Evolutionary conservation across 1,140 invertebrate genomes (phyloP).

Genomic region (Phymastichus coffea): DNA sequence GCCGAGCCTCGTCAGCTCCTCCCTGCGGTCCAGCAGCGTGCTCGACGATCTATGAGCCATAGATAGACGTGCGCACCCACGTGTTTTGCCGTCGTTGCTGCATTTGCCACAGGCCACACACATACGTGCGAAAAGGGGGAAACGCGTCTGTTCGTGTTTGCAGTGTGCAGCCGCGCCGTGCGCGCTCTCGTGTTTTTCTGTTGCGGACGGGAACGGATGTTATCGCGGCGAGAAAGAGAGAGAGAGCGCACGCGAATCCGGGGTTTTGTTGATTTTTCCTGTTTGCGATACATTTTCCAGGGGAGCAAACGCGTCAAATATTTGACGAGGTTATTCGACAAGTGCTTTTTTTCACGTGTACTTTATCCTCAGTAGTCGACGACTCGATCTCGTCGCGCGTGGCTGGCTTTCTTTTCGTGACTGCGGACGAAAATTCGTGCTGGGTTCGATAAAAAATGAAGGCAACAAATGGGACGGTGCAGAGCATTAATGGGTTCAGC

Average conservation of each 20-base stretch:
- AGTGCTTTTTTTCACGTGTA: too few species aligned
- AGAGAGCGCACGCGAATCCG: too few species aligned
- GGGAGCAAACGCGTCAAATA: background rate
- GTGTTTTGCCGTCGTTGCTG: background rate
- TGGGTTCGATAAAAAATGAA: too few species aligned
- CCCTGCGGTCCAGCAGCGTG: slow-evolving; percentile 52
- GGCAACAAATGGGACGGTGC: too few species aligned
- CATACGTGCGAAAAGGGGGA: too few species aligned
- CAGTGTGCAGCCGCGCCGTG: background rate
- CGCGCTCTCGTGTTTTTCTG: background rate
- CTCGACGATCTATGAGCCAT: slow-evolving; percentile 43
- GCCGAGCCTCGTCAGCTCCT: slow-evolving; percentile 66
- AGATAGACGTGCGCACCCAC: background rate
- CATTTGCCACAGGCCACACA: background rate
- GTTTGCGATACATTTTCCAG: background rate
- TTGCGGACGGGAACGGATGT: background rate
- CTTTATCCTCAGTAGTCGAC: background rate
- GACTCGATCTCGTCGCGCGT: too few species aligned
- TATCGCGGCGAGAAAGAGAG: background rate
- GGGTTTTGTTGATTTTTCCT: slow-evolving; percentile 1
- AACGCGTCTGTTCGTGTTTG: too few species aligned
- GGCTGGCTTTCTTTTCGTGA: background rate
- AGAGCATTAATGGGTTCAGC: too few species aligned
- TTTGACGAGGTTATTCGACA: background rate
- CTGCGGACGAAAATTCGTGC: too few species aligned